phyloP scores from a whole-genome alignment of 2,113 vertebrate genomes.

The Micromys minutus region DNA sequence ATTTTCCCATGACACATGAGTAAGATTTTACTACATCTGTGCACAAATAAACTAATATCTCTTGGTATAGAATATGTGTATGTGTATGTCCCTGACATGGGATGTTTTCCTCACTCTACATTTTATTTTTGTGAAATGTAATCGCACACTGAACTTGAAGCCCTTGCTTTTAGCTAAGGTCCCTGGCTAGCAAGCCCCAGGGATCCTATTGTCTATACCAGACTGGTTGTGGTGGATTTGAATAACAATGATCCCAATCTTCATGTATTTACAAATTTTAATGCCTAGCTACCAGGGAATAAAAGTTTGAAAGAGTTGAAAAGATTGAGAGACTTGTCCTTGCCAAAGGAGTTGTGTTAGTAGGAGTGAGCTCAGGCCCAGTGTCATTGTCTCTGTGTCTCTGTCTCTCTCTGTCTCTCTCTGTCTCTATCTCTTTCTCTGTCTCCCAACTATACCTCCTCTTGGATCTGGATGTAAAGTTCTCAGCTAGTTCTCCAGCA shows the following conservation, averaged over 20 bases:
- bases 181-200: too few relatives aligned
- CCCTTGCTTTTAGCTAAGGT: neutral
- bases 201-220: neutral
- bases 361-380: neutral
- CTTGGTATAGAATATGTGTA: too few relatives aligned
- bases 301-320: neutral
- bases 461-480: neutral
- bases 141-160: neutral
- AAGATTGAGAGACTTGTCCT: neutral
- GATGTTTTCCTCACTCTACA: neutral
- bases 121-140: neutral
- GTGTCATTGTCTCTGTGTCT: rapidly evolving
- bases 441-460: neutral
- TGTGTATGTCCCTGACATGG: too few relatives aligned
- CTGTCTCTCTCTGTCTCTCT: too few relatives aligned
- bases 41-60: neutral
- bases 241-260: neutral
- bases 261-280: neutral
- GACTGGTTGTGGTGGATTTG: too few relatives aligned
- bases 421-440: too few relatives aligned
- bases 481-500: neutral
- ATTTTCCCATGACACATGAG: neutral
- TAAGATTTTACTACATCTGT: neutral
- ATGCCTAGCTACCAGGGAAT: too few relatives aligned
- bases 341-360: neutral